Conservation (phyloP, 2,888 invertebrate genomes). For the Dastarcus helophoroides region DNA sequence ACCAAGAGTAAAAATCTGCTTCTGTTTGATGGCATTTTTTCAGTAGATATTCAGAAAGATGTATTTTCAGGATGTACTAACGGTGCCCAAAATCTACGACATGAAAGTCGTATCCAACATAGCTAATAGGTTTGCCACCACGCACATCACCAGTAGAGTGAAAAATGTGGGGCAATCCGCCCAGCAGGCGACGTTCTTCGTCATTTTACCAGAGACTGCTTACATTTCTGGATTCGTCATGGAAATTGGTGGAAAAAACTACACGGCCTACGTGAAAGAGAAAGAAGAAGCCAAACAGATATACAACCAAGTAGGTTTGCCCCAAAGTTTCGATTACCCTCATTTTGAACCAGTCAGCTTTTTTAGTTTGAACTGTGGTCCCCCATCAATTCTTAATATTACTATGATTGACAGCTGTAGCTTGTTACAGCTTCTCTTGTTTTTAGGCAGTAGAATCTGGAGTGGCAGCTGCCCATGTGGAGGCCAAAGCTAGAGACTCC, state of each 20-base stretch:
- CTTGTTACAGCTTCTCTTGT: too few relatives aligned
- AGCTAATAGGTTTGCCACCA: constrained; percentile 54
- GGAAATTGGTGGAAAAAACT: constrained; percentile 51
- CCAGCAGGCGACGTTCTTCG: constrained; percentile 53
- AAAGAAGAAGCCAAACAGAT: constrained; percentile 50
- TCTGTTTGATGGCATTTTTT: too few relatives aligned
- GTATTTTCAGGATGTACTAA: too few relatives aligned
- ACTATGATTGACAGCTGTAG: background rate
- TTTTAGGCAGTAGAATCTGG: constrained; percentile 44
- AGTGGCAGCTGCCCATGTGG: constrained; percentile 50
- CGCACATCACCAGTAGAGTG: constrained; percentile 50
- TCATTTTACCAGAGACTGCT: constrained; percentile 57
- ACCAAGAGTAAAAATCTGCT: too few relatives aligned
- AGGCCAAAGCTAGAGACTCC: constrained; percentile 55
- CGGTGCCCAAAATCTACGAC: constrained; percentile 41
- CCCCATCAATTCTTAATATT: background rate
- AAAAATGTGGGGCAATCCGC: constrained; percentile 48
- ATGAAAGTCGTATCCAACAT: constrained; percentile 54
- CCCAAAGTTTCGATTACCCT: background rate
- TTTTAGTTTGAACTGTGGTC: constrained; percentile 2
- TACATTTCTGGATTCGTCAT: constrained; percentile 59
- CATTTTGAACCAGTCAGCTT: background rate
- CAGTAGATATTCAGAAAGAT: too few relatives aligned
- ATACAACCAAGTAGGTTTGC: constrained; percentile 19
- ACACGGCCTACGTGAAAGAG: constrained; percentile 53